These are phyloP conservation scores for Probosciger aterrimus DNA, from an alignment of 2,113 vertebrate species.

Conservation along the genomic window DNA sequence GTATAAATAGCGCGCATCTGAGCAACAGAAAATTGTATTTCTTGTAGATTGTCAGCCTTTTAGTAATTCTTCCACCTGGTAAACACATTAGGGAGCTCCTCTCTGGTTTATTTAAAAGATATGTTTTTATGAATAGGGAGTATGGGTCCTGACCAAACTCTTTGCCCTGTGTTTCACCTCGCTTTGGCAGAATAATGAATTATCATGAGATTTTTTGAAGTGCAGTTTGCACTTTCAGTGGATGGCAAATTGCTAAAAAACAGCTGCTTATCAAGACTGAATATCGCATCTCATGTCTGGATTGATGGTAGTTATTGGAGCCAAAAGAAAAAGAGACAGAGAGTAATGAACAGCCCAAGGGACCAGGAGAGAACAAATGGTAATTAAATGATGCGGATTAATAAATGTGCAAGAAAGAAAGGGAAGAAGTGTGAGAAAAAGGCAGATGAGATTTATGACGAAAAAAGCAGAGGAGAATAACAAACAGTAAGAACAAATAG, in stretches of 20 bases:
- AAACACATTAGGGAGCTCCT: background rate
- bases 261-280: conserved; percentile 50
- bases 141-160: background rate
- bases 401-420: conserved; percentile 19
- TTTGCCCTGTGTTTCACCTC: conserved; percentile 47
- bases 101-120: background rate
- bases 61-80: background rate
- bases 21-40: background rate
- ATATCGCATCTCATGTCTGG: conserved; percentile 29
- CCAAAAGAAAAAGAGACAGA: conserved; percentile 43
- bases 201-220: conserved; percentile 43
- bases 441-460: background rate
- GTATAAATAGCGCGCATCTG: background rate
- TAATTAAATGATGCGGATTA: conserved; percentile 37
- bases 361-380: background rate
- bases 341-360: background rate
- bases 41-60: background rate
- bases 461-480: background rate
- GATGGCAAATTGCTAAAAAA: conserved; percentile 39
- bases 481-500: background rate
- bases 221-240: conserved; percentile 2
- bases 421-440: background rate
- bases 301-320: conserved; percentile 28
- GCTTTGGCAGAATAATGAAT: conserved; percentile 31
- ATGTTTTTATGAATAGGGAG: background rate